A percentile compares a stretch with the other conserved stretches of the same genome.
Conservation (phyloP, 2,888 invertebrate genomes). For the Melanargia galathea region DNA sequence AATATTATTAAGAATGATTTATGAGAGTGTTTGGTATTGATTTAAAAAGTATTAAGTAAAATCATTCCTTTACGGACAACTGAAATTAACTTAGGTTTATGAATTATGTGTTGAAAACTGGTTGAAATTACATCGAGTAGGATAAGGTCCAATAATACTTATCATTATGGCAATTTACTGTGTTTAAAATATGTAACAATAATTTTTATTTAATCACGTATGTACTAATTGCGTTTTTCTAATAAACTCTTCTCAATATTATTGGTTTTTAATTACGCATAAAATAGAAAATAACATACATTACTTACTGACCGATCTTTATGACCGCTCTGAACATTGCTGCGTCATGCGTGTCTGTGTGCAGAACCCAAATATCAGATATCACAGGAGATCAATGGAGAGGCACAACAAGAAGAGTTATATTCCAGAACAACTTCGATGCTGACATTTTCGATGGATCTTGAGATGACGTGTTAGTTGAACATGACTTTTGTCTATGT, state of each 20-base stretch:
- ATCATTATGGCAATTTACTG: slow-evolving; percentile 37
- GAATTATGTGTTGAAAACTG: slow-evolving; percentile 1
- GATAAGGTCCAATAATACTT: slow-evolving; percentile 27
- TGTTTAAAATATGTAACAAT: slow-evolving; percentile 49
- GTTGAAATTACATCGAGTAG: slow-evolving; percentile 36
- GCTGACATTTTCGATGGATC: too few species aligned
- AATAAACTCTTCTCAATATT: slow-evolving; percentile 56
- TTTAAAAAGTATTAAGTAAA: slow-evolving; percentile 10
- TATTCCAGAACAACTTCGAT: too few species aligned
- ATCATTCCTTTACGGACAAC: slow-evolving; percentile 15
- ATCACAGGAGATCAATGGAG: too few species aligned
- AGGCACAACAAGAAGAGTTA: too few species aligned
- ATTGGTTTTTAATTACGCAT: neutral
- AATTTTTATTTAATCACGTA: slow-evolving; percentile 59
- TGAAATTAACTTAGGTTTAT: neutral
- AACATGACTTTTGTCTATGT: too few species aligned
- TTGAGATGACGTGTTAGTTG: too few species aligned
- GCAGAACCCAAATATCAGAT: too few species aligned
- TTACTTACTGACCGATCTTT: neutral
- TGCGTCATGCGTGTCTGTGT: too few species aligned
- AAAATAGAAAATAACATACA: neutral
- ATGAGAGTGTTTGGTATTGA: too few species aligned
- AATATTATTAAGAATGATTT: slow-evolving; percentile 6
- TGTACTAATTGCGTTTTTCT: slow-evolving; percentile 63
- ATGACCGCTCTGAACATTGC: neutral